Evolutionary conservation across 2,888 invertebrate genomes (phyloP), one percentile per base, ranked within the genome.

Genomic region (Lochmaea crataegi): DNA sequence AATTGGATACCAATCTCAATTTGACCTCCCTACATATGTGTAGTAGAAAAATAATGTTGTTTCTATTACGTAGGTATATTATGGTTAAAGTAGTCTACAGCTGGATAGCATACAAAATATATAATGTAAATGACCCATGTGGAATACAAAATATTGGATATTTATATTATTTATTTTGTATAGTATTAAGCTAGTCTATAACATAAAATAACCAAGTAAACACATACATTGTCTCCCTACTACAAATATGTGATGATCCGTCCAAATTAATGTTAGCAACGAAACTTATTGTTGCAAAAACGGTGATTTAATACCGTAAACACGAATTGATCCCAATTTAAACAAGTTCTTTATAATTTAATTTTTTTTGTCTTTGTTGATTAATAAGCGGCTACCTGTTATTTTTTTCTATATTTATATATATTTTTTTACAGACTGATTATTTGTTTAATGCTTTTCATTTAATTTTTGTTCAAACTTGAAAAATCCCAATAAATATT

Each of bases 291-390:
- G 2, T 32, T 32, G 7, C 6, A 32, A 32, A 32, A 45, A 45
- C 2, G 3, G 42, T 10, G 42, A 42, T 10, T 11, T 11, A 11
- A 42, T 9, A 42, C 12, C 12, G 2, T 11, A 42, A 9, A 11
- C 12, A 42, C 12, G 26, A 26, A 26, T 42, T 58, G n/a, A 58
- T 58, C 1, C n/a, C n/a, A 41, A 60, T n/a, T 2, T 9, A 60
- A 48, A 51, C 32, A 65, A 65, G 41, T 53, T 38, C 38, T 53
- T 65, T 65, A n/a, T 53, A 38, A 63, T 42, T 7, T n/a, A n/a
- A 38, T 2, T 10, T 41, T 61, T 60, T 32, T 12, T 61, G 18
- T 61, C 16, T 45, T 16, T 45, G 9, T 45, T 63, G 12, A 45
- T 63, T 63, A 18, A 38, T 61, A 41, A 16, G 11, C 16, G 61